Evolutionary conservation across 2,888 invertebrate species (phyloP).

Genomic region (Trichacis sp.): DNA sequence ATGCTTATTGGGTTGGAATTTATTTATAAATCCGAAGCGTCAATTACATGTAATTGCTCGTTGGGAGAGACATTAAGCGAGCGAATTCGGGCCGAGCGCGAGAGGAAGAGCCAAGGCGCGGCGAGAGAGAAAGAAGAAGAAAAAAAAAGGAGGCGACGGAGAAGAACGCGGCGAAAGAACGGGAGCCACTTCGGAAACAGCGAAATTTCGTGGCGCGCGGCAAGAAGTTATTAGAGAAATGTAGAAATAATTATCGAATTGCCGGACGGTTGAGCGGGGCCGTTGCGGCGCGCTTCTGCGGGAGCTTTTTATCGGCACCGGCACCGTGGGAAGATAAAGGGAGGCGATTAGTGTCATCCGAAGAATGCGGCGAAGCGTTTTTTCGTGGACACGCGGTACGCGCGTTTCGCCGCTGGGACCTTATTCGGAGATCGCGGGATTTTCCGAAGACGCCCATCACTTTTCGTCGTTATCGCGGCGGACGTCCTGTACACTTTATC

Average conservation of each 20-base stretch:
- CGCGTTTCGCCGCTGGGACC: constrained; percentile 41
- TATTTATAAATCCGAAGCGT: constrained; percentile 37
- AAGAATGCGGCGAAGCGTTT: constrained; percentile 64
- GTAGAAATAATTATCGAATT: constrained; percentile 66
- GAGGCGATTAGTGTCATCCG: constrained; percentile 68
- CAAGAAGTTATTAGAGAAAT: constrained; percentile 63
- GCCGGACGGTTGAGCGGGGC: constrained; percentile 50
- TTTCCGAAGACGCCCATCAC: constrained; percentile 3
- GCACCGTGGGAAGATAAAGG: constrained; percentile 69
- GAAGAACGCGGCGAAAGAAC: constrained; percentile 6
- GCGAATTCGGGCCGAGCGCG: constrained; percentile 21
- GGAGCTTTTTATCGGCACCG: constrained; percentile 56
- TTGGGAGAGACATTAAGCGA: constrained; percentile 28
- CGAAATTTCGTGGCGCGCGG: constrained; percentile 47
- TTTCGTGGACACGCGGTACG: constrained; percentile 49
- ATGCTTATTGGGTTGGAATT: constrained; percentile 35
- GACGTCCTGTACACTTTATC: constrained; percentile 2
- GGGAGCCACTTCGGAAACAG: constrained; percentile 24
- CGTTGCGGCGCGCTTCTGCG: constrained; percentile 34
- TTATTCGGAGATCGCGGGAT: constrained; percentile 21
- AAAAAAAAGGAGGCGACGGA: constrained; percentile 5
- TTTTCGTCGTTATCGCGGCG: constrained; percentile 4
- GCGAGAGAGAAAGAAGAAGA: constrained; percentile 25
- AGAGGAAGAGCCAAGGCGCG: too few species aligned
- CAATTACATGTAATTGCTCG: constrained; percentile 35